Base-by-base conservation (phyloP, 1,140 invertebrate genomes). In the Spodoptera frugiperda region DNA sequence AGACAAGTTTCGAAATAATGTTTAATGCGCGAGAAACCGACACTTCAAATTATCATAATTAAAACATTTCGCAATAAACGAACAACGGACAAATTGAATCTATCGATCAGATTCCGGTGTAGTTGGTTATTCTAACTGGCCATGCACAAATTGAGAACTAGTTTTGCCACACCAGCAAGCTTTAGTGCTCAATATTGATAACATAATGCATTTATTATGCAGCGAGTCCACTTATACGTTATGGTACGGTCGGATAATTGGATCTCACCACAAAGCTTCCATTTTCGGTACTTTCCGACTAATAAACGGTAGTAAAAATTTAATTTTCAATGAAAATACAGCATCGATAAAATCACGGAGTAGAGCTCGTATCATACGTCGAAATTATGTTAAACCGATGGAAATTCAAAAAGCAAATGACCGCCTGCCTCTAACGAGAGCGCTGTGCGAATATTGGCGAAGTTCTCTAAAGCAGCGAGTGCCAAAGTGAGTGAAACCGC, bases 391-490 rank as follows among this genome's bases (percentile, higher is more conserved):
- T 67, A 77, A 74, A 80, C 25, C 46, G 46, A 61, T 63, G 61
- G 59, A 67, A 81, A 81, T 81, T 72, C 72, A 25, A 76, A 75
- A 76, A 70, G 76, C 76, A 76, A 81, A 78, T 78, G 72, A 75
- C 71, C 59, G 61, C 57, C 55, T 39, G 55, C 30, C 48, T 75
- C 49, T 72, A 70, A 78, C 68, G 70, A 78, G 72, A 44, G 70
- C 59, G 57, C 72, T 73, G 25, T 75, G 57, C 25, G 71, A 73
- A 73, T 73, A 73, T 73, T 73, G 71, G 71, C 71, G 54, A 49
- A 73, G 71, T 73, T 73, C 71, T 73, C 54, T 73, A 14, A 30
- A 30, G 44, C 71, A 61, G 19, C 3, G 54, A 51, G 8, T 59
- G 46, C 21, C 71, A 73, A 73, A 73, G 44, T 73, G 71, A 57